phyloP scores from a whole-genome alignment of 1,140 invertebrate species.

The Drosophila navojoa region DNA sequence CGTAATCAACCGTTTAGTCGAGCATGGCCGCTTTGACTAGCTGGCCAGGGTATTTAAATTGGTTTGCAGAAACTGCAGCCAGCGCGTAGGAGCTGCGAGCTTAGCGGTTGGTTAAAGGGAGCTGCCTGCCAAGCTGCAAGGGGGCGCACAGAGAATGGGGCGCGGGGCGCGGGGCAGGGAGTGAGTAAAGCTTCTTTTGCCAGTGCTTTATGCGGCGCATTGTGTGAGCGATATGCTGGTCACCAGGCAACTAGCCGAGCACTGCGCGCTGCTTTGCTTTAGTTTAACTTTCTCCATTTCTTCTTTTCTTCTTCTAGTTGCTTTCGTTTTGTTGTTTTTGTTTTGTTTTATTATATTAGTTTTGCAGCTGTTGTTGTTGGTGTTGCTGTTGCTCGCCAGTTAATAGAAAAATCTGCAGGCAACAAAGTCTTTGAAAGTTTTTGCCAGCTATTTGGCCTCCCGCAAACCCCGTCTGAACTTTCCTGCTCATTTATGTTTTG shows the following conservation, averaged over 20 bases:
- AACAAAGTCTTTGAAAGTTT: constrained; percentile 66
- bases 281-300: constrained; percentile 27
- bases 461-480: neutral
- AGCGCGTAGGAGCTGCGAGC: neutral
- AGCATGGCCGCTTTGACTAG: neutral
- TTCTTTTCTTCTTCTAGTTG: constrained; percentile 3
- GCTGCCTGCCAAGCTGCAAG: too few species aligned
- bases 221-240: constrained; percentile 44
- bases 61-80: constrained; percentile 28
- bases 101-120: too few species aligned
- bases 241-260: constrained; percentile 30
- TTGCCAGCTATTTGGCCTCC: constrained; percentile 2
- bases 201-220: constrained; percentile 50
- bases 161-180: neutral
- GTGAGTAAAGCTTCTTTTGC: neutral
- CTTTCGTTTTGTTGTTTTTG: neutral
- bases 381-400: constrained; percentile 54
- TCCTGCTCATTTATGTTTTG: constrained; percentile 23
- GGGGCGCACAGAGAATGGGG: neutral
- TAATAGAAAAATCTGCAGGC: constrained; percentile 76
- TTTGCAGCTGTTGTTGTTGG: constrained; percentile 41
- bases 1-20: neutral
- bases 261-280: constrained; percentile 25
- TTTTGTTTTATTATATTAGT: constrained; percentile 64
- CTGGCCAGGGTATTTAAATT: constrained; percentile 33